phyloP scores from a whole-genome alignment of 2,113 vertebrate species.

The Ariopsis seemanni region DNA sequence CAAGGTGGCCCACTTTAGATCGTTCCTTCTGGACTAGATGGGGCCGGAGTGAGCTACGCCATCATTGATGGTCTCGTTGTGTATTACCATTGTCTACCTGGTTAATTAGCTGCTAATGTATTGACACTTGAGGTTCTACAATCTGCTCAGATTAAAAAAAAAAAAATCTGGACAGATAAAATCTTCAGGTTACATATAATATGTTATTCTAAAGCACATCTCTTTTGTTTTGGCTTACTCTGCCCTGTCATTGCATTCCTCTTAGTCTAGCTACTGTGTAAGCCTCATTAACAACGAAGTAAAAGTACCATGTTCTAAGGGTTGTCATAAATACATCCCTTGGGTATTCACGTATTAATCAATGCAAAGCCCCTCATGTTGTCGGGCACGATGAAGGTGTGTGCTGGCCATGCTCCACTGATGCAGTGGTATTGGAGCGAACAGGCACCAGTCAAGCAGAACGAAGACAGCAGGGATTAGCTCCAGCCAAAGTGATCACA shows the following conservation, averaged over 20 bases:
- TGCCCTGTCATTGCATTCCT: slow-evolving; percentile 7
- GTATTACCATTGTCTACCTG: background rate
- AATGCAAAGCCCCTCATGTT: slow-evolving; percentile 23
- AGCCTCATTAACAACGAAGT: slow-evolving; percentile 28
- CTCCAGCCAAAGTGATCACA: slow-evolving; percentile 6
- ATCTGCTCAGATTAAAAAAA: too few species aligned
- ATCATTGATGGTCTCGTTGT: too few species aligned
- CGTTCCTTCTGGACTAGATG: too few species aligned
- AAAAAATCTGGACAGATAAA: background rate
- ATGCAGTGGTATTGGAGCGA: background rate
- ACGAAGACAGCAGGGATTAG: slow-evolving; percentile 31
- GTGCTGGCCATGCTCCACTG: slow-evolving; percentile 26
- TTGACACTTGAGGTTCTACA: background rate
- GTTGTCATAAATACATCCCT: background rate
- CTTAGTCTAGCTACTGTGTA: slow-evolving; percentile 14
- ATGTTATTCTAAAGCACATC: background rate
- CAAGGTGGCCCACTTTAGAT: too few species aligned
- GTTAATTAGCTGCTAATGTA: background rate
- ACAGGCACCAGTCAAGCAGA: slow-evolving; percentile 11
- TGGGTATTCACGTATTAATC: slow-evolving; percentile 19
- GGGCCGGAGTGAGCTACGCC: too few species aligned
- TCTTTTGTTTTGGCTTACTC: background rate
- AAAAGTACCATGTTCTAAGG: background rate
- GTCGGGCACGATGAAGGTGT: background rate
- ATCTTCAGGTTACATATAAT: background rate